phyloP scores from a whole-genome alignment of 2,797 vertebrate species.

The Babyrousa celebensis region DNA sequence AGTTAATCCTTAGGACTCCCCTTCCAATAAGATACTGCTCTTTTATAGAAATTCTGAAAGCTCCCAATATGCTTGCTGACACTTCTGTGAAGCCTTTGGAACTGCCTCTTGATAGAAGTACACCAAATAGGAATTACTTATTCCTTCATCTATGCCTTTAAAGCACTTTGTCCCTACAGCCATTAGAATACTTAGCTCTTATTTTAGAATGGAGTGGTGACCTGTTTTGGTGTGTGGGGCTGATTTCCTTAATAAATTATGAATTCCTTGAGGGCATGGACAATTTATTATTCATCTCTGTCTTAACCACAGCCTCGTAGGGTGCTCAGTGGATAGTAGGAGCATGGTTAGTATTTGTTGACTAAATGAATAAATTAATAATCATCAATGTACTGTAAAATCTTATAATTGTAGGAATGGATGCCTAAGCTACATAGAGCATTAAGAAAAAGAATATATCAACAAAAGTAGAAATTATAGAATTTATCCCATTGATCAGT shows the following conservation, averaged over 20 bases:
- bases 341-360: constrained; percentile 44
- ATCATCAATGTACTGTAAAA: constrained; percentile 33
- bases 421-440: neutral
- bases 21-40: neutral
- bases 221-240: constrained; percentile 5
- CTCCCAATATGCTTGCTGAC: neutral
- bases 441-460: constrained; percentile 36
- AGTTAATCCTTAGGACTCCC: neutral
- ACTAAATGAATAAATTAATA: constrained; percentile 57
- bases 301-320: neutral
- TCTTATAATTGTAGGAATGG: neutral
- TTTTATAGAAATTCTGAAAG: neutral
- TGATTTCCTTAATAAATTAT: constrained; percentile 47
- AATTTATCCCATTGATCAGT: constrained; percentile 51
- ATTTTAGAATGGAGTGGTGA: neutral
- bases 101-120: neutral
- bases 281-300: constrained; percentile 3
- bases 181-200: neutral
- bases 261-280: neutral
- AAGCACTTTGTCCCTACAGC: neutral
- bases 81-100: neutral
- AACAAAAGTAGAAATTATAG: constrained; percentile 58
- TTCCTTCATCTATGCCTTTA: neutral
- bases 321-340: neutral
- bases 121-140: neutral